Base-by-base conservation (phyloP, 2,888 invertebrate genomes). In the Yponomeuta malinellus region DNA sequence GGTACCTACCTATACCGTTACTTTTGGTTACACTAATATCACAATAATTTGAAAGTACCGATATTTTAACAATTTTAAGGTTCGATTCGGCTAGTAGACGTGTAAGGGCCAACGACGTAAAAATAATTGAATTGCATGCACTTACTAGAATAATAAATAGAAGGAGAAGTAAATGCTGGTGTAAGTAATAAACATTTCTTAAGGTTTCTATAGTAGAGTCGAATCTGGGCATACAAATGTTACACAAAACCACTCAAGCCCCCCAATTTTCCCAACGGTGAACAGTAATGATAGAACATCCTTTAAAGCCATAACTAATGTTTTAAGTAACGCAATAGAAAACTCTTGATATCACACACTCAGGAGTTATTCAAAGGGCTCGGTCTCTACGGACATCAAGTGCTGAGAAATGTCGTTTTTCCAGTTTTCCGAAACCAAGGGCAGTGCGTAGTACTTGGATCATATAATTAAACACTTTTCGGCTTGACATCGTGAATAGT, bases 1-100 rank as follows among this genome's bases (percentile, higher is more conserved):
- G 43, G 37, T 37, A 37, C 37, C 43, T 43, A 43, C 9, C 43
- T 43, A 43, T 8, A 8, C 33, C 43, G 52, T 59, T 59, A 1
- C 15, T 12, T 15, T 59, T 59, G 12, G 29, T 65, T 65, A 65
- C 29, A 65, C 65, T 65, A 65, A 65, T 65, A 65, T 65, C 65
- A 65, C 65, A 33, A 29, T 63, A 29, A 63, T 63, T 65, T 65
- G 33, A 33, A 29, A 64, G 10, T 8, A 10, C 31, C 31, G 10
- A 65, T 59, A 15, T 59, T 59, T 59, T 8, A 12, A 12, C 6
- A 59, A 59, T 15, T 15, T 15, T 15, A 3, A 12, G 52, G 12
- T 1, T 15, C 5, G 52, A 15, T 15, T 59, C 52, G 15, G 15
- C 12, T 59, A 59, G 52, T 15, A 59, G 52, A 12, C 52, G 0